Evolutionary conservation across 2,888 invertebrate genomes (phyloP).

Genomic region (Calameuta filiformis): DNA sequence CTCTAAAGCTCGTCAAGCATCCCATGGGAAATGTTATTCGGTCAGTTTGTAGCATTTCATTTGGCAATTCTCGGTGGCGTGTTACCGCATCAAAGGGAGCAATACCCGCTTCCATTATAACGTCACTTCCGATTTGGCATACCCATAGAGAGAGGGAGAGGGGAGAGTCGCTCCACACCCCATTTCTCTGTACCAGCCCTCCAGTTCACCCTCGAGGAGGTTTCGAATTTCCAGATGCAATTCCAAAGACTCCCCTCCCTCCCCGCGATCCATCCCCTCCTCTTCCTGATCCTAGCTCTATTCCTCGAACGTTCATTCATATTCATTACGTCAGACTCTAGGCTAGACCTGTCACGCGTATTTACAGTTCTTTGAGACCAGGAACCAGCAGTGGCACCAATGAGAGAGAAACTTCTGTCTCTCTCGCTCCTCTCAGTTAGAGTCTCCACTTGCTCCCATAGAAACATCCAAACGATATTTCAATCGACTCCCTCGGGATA

Average conservation of each 20-base stretch:
- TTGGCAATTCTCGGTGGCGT: conserved; percentile 36
- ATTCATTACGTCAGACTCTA: conserved; percentile 44
- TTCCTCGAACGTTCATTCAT: conserved; percentile 42
- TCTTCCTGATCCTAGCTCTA: no score
- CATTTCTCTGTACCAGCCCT: no score
- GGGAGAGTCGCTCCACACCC: neutral
- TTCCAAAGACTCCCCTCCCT: conserved; percentile 28
- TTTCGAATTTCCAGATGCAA: conserved; percentile 44
- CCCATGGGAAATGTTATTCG: no score
- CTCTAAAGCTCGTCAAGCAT: no score
- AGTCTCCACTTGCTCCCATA: no score
- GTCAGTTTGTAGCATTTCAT: conserved; percentile 27
- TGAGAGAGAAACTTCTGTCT: no score
- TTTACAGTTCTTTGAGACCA: conserved; percentile 27
- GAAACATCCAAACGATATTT: no score
- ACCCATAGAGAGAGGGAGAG: conserved; percentile 29
- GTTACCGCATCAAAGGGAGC: neutral
- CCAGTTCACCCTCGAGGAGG: neutral
- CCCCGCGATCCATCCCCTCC: no score
- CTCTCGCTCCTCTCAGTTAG: no score
- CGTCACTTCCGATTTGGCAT: conserved; percentile 59
- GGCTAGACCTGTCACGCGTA: conserved; percentile 28
- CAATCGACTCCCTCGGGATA: no score
- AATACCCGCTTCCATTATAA: conserved; percentile 58
- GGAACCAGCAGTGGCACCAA: no score